A percentile compares a stretch with the other conserved stretches of the same genome.
These are phyloP conservation scores for Tetramorium simillimum DNA, from an alignment of 1,140 invertebrate genomes.

Conservation along the genomic window DNA sequence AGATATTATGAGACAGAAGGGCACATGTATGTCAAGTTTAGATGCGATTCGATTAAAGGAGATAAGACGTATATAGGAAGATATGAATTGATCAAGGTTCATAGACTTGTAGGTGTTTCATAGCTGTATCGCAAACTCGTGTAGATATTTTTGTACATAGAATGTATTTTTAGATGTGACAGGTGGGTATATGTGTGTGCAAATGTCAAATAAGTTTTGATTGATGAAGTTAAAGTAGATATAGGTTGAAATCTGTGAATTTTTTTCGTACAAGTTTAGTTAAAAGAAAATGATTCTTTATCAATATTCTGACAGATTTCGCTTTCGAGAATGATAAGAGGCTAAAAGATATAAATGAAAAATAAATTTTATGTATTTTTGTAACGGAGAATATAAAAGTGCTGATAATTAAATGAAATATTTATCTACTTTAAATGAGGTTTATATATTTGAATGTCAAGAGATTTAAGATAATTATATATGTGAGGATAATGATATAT, in stretches of 20 bases:
- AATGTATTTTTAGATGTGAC: neutral
- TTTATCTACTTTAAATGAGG: too few relatives aligned
- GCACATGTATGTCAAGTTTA: neutral
- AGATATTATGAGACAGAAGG: neutral
- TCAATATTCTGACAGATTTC: neutral
- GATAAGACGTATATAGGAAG: neutral
- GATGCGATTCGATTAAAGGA: neutral
- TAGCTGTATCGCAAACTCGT: neutral
- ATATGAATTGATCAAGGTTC: neutral
- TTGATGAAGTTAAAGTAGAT: neutral
- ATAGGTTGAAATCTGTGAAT: neutral
- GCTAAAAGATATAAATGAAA: neutral
- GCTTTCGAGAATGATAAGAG: neutral
- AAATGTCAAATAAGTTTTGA: neutral
- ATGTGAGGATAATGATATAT: neutral
- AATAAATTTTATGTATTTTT: neutral
- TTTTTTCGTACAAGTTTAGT: neutral
- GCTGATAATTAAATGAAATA: too few relatives aligned
- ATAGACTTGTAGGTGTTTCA: neutral
- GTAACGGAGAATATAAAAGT: neutral
- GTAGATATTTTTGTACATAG: neutral
- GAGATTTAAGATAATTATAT: neutral
- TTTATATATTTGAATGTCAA: neutral
- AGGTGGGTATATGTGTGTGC: neutral
- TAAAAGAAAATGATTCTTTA: neutral